Percentiles rank a stretch among this genome's conserved stretches.
Conservation (phyloP, 2,113 vertebrate species). For the Paramisgurnus dabryanus region DNA sequence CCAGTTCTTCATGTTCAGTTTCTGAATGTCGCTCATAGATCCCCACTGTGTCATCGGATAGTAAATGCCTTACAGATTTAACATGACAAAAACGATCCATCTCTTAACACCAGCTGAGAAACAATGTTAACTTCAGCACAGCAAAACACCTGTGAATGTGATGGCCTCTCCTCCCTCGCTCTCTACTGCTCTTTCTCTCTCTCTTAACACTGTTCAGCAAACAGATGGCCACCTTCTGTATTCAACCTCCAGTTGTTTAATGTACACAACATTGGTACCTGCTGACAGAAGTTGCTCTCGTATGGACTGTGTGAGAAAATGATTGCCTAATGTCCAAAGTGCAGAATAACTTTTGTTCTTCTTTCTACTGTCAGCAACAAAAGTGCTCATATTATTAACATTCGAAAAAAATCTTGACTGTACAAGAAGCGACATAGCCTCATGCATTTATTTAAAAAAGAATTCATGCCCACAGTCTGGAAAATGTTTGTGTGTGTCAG, state of each 20-base stretch:
- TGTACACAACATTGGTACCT: background rate
- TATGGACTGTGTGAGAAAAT: background rate
- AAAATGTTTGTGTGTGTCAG: slow-evolving; percentile 54
- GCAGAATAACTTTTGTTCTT: background rate
- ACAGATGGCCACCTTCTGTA: slow-evolving; percentile 17
- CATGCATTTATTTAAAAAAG: slow-evolving; percentile 51
- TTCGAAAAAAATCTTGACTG: background rate
- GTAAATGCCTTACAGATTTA: slow-evolving; percentile 58
- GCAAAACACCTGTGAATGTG: slow-evolving; percentile 43
- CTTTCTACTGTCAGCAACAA: background rate
- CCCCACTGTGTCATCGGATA: slow-evolving; percentile 62
- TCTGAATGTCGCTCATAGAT: slow-evolving; percentile 59
- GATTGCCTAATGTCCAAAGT: background rate
- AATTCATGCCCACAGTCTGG: slow-evolving; percentile 47
- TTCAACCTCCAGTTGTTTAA: background rate
- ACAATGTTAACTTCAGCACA: slow-evolving; percentile 48
- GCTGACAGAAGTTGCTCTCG: background rate
- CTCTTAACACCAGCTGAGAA: slow-evolving; percentile 39
- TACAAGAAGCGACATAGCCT: background rate
- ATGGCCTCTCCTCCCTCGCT: slow-evolving; percentile 41
- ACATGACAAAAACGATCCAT: slow-evolving; percentile 34
- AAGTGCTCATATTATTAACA: background rate
- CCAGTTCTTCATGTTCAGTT: slow-evolving; percentile 74
- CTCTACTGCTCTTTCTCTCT: slow-evolving; percentile 48
- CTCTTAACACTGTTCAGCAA: slow-evolving; percentile 28